Base-by-base conservation (phyloP, 2,113 vertebrate genomes). In the Saccopteryx bilineata region DNA sequence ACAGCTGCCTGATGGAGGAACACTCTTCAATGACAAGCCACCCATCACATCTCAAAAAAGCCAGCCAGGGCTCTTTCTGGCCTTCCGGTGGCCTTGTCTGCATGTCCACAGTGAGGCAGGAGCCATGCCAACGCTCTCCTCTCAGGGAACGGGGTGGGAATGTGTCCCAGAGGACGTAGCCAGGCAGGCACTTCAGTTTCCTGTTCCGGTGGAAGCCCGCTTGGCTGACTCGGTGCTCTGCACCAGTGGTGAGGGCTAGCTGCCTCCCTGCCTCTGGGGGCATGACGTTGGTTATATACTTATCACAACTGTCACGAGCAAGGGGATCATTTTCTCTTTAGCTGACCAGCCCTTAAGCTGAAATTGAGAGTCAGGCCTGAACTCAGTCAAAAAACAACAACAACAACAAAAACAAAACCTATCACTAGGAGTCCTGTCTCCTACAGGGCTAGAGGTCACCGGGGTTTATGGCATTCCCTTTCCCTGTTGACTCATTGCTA, bases 151-250 rank as follows among this genome's bases (percentile, higher is more conserved):
- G n/a, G 63, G 31, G 52, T 26, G 69, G 10, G 91, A 85, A 80
- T 23, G 19, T 7, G 18, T 78, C 52, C 91, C 75, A 39, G 81
- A 63, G 63, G 85, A 94, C 7, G 50, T 48, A 75, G 84, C 54
- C 90, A 80, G 48, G 68, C 88, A 60, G 54, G 81, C 2, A 3
- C 19, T 10, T 24, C 12, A 15, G 56, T 71, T 94, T 94, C 82
- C 93, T 82, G 71, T 69, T 95, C 81, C 80, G 76, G 52, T 31
- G 95, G 87, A 96, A 89, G 23, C 48, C 28, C 8, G 4, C 48
- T 48, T 66, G 46, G 58, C 28, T 89, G 80, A 79, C 75, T 87
- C 1, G 1, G 61, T 79, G 95, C 88, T 91, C 94, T 71, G 52
- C n/a, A 31, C 63, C 63, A 26, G 68, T 28, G 10, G 74, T 4